Evolutionary conservation across 2,888 invertebrate species (phyloP), one percentile per base, ranked within the genome.

Genomic region (Xylota sylvarum): DNA sequence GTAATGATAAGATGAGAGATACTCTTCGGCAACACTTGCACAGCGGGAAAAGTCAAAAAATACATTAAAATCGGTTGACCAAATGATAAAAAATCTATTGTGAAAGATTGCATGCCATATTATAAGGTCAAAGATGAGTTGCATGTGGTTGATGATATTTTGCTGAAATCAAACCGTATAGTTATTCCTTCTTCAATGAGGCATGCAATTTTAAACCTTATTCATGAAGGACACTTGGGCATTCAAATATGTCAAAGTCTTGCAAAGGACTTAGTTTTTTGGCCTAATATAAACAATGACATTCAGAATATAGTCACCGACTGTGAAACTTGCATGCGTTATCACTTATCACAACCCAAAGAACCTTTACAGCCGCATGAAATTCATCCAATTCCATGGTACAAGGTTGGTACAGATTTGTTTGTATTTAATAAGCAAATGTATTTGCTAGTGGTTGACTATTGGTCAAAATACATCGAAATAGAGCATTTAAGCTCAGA

Each of bases 191-290:
- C 37, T 30, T 27, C 30, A 6, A 27, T 77, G 17, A 48, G 77
- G 23, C 14, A 40, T 5, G 19, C 55, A n/a, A 72, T 78, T 37
- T 48, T 83, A 23, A 27, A 23, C 6, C 55, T 72, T 56, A n/a
- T 78, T 17, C 70, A 87, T 50, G 79, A 79, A 55, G 87, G 78
- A 3, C 84, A 85, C 48, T 69, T 73, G 58, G 77, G 85, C 30
- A 62, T 77, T 23, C 52, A 74, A 35, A 55, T 62, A n/a, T 87
- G 84, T 17, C 64, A 76, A n/a, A 78, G 27, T 77, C 46, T 73
- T 27, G 87, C 87, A 4, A 79, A 55, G 9, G 14, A 23, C 5
- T 55, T 62, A 14, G 52, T 80, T 10, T 88, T 58, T 55, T 87
- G 80, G 72, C 84, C 88, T 12, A 69, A 81, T 43, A 88, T 80